phyloP scores from a whole-genome alignment of 2,888 invertebrate species.

The Disparrhopalites patrizii region DNA sequence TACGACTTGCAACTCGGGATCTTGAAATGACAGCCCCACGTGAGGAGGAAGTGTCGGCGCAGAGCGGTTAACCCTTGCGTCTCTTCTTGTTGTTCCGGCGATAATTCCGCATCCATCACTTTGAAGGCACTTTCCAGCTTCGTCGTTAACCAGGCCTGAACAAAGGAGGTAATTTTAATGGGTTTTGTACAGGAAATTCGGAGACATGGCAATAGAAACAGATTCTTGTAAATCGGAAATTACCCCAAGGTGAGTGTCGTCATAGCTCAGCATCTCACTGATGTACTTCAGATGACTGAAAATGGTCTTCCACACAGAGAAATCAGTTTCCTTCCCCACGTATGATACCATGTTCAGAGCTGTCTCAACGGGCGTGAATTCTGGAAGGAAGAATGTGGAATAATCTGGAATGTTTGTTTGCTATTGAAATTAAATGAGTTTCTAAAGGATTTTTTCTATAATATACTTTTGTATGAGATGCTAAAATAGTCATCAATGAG shows the following conservation, averaged over 20 bases:
- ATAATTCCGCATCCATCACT: constrained; percentile 5
- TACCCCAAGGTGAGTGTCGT: constrained; percentile 13
- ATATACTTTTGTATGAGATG: constrained; percentile 23
- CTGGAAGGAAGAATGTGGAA: constrained; percentile 21
- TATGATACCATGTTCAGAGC: constrained; percentile 28
- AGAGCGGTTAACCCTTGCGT: not conserved
- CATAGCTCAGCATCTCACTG: constrained; percentile 13
- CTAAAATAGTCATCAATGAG: constrained; percentile 37
- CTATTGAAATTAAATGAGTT: too few relatives aligned
- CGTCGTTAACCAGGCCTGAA: constrained; percentile 18
- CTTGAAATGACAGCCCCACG: constrained; percentile 24
- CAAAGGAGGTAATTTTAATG: not conserved
- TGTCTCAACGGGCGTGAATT: constrained; percentile 15
- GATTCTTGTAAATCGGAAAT: not conserved
- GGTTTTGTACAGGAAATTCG: not conserved
- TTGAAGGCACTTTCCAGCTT: constrained; percentile 8
- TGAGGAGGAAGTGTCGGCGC: constrained; percentile 9
- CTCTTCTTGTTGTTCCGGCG: constrained; percentile 18
- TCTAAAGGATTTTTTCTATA: too few relatives aligned
- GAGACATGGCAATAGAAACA: not conserved
- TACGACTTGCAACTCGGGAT: not conserved
- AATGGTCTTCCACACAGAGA: constrained; percentile 30
- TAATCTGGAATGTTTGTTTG: too few relatives aligned
- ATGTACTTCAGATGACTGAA: constrained; percentile 18
- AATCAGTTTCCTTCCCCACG: constrained; percentile 26